Base-by-base conservation (phyloP, 2,113 vertebrate genomes). In the Ceuthmochares aereus region DNA sequence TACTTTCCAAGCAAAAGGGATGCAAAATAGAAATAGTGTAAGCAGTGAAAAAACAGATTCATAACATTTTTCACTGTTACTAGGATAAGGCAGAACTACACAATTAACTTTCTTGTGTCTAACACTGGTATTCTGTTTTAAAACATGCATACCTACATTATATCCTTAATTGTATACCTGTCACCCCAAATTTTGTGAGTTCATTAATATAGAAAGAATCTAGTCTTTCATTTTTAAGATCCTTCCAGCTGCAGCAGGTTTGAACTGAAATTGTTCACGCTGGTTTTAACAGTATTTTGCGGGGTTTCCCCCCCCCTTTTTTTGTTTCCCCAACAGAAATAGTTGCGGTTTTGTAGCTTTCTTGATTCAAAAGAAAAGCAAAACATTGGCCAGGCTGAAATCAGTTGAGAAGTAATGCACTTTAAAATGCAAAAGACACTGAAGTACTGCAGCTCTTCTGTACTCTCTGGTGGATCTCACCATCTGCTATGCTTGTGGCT, bases 351-450 rank as follows among this genome's bases (percentile, higher is more conserved):
- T 84, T 22, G 25, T 37, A 52, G 34, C 66, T 75, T 90, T 86
- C 36, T 78, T 52, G 22, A 79, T 49, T 67, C 47, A 79, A 45
- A 81, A 83, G 63, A 68, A 78, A 9, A 92, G 15, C 37, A 73
- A 81, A 75, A 22, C 20, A 4, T 17, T 85, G 75, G 37, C 17
- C 52, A 73, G 82, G 72, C 34, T 88, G 76, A 75, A 84, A 29
- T 43, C 51, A 84, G 32, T 0, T 49, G 79, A 88, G 67, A 79
- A 66, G 67, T 18, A 64, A 34, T 1, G 17, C 21, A 58, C 32
- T 95, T 93, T 67, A 90, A 87, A 94, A 96, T 58, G 87, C 59
- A 77, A 62, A 91, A 83, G 78, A 14, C 43, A 49, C 37, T 51
- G 42, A 94, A 80, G 60, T 75, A 80, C 43, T 32, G 68, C 32